Percentiles rank a stretch among this genome's conserved stretches.
These are phyloP conservation scores for Oryzias curvinotus DNA, from an alignment of 2,113 vertebrate species.

Conservation along the genomic window DNA sequence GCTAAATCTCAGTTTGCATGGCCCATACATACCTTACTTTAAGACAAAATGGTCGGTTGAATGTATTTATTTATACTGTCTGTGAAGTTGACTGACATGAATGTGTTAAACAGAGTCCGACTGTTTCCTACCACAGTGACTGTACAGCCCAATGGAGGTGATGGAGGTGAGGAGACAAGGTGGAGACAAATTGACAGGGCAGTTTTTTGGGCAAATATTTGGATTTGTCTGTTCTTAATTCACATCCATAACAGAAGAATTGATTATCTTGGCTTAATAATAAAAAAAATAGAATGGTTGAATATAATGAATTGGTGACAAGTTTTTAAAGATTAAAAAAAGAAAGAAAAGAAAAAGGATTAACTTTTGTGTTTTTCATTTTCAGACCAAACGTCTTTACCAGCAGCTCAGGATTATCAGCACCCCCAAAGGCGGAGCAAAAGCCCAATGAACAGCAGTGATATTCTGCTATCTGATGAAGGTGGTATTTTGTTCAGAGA, in stretches of 20 bases:
- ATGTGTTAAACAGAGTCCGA: conserved; percentile 12
- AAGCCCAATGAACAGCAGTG: conserved; percentile 23
- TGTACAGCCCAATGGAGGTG: not conserved
- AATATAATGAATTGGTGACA: too few species aligned
- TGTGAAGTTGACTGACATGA: conserved; percentile 33
- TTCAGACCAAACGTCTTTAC: conserved; percentile 30
- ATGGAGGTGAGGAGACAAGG: conserved; percentile 27
- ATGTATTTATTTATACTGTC: conserved; percentile 24
- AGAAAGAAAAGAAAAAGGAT: not conserved
- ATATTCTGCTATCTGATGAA: conserved; percentile 6
- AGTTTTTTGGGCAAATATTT: too few species aligned
- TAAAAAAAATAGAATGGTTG: too few species aligned
- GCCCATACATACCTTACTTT: conserved; percentile 12
- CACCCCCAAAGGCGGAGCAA: conserved; percentile 25
- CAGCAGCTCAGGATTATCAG: conserved; percentile 17
- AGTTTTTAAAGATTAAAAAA: not conserved
- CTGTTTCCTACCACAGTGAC: conserved; percentile 15
- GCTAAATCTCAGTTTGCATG: conserved; percentile 13
- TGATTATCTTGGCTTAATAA: too few species aligned
- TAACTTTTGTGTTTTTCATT: conserved; percentile 11
- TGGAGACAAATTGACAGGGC: too few species aligned
- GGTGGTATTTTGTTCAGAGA: conserved; percentile 12
- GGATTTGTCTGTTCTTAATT: too few species aligned
- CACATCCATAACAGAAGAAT: too few species aligned
- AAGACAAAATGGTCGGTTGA: conserved; percentile 7